Evolutionary conservation across 1,140 invertebrate species (phyloP), one percentile per base, ranked within the genome.

Genomic region (Lasioglossum baleicum): DNA sequence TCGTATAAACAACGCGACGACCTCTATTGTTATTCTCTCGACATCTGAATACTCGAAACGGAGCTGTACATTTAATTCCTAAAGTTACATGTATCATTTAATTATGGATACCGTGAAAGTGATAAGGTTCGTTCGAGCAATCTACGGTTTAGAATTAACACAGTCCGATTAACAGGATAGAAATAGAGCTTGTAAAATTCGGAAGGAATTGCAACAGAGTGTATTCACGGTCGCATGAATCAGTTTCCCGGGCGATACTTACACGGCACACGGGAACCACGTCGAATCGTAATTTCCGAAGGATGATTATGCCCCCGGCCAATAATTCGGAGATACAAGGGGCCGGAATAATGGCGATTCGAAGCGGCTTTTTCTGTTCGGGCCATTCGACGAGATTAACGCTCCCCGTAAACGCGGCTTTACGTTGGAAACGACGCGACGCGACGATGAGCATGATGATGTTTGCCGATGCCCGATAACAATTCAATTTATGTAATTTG

Each of bases 401-500:
- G 76, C 69, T n/a, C n/a, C 7, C 35, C 60, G 69, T 65, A 65
- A 78, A 72, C 26, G 68, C 60, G 22, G 44, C 40, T 72, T 72
- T 78, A 65, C 48, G 60, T 15, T 72, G 53, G 26, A 65, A 72
- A 78, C 68, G 68, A 35, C 11, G 69, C 60, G 31, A 44, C 11
- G 69, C 60, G 31, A 44, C 60, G 60, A 78, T 42, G 60, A 56
- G n/a, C 60, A 15, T 7, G 48, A 72, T 65, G 61, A 78, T 65
- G 60, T 72, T 78, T 64, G 31, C 22, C 69, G 48, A 78, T 65
- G 31, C 17, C 10, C 60, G 60, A 72, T 72, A 72, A 78, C 76
- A 78, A 72, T 78, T 65, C 44, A 77, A 72, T 78, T 72, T 78
- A 72, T 65, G 48, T 78, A 78, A 78, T 78, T 72, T 65, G 76